Evolutionary conservation across 1,140 invertebrate species (phyloP), one percentile per base, ranked within the genome.

Genomic region (Delia radicum): DNA sequence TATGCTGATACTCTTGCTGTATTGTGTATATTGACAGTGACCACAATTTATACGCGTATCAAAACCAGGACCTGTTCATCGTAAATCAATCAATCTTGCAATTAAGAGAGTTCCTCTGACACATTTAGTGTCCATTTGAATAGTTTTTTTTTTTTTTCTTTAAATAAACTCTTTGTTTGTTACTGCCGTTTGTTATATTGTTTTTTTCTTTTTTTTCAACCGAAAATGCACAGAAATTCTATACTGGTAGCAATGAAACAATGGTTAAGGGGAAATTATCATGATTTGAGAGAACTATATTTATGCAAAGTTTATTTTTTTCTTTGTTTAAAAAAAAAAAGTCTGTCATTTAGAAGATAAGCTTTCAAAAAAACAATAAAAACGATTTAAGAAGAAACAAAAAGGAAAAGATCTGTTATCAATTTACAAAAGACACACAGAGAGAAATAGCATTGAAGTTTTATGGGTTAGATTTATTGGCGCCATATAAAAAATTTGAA

Each of bases 51-150:
- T 55, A 55, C 48, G 48, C 48, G 24, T 55, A 55, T 55, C 48
- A 55, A 76, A 61, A 67, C 63, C 69, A 75, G 71, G 62, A 76
- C 75, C 75, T 76, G 75, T 76, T 74, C 75, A 73, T 72, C 73
- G 74, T 77, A 77, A 77, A 77, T 77, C 76, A 77, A 77, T 77
- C 76, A 77, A 77, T 77, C 76, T 74, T 74, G 74, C 76, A 77
- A 77, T 77, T 77, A 77, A 77, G 73, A 77, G 76, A 77, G 73
- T 74, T 77, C 76, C 73, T 72, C 73, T 74, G 76, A 74, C 76
- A 77, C 76, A 77, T 77, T 77, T 77, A 77, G 76, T 77, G 76
- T 77, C 76, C 76, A 77, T 77, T 77, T 74, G 75, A 76, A 76
- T 76, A 76, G 67, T 63, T 75, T 33, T 63, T 67, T 37, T 13